Evolutionary conservation across 2,113 vertebrate genomes (phyloP), one percentile per base, ranked within the genome.

Genomic region (Strigops habroptila): DNA sequence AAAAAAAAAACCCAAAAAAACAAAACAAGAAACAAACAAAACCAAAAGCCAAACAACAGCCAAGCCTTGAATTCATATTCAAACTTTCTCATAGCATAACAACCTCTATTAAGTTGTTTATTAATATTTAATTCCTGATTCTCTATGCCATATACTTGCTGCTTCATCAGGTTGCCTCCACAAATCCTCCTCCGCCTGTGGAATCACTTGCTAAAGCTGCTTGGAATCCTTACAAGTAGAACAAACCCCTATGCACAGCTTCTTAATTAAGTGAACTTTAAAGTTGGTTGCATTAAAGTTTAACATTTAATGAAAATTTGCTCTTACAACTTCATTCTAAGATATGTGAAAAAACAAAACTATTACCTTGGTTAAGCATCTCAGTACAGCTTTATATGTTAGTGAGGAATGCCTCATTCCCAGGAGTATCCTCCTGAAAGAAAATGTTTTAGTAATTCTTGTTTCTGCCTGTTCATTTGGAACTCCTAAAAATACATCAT

Each of bases 71-170:
- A 35, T 82, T 88, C 7, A 0, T 83, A 48, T 92, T 86, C 43
- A 78, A 4, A 52, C 25, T 71, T 90, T 64, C 18, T 90, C 2
- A 6, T 85, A 70, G 7, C 35, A 8, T 67, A 71, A 41, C 53
- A 88, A 35, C 31, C 43, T 77, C 49, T 88, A 6, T 78, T 73
- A 62, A 70, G 43, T 10, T 91, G 15, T 49, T 78, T 85, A 60
- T 76, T 90, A 91, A 70, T 88, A 82, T 87, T 91, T 91, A 43
- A 91, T 94, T 93, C 28, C n/a, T 22, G 12, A 48, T 82, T 88
- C 14, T 73, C 27, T 68, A 86, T 91, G 62, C 55, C 30, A 13
- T 82, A 52, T 73, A 65, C 21, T 79, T 75, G 11, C n/a, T 83
- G 17, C 33, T 65, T 87, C 18, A 37, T 84, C 31, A 69, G 8